These are phyloP conservation scores for Balaeniceps rex DNA, from an alignment of 2,113 vertebrate genomes.

Conservation along the genomic window DNA sequence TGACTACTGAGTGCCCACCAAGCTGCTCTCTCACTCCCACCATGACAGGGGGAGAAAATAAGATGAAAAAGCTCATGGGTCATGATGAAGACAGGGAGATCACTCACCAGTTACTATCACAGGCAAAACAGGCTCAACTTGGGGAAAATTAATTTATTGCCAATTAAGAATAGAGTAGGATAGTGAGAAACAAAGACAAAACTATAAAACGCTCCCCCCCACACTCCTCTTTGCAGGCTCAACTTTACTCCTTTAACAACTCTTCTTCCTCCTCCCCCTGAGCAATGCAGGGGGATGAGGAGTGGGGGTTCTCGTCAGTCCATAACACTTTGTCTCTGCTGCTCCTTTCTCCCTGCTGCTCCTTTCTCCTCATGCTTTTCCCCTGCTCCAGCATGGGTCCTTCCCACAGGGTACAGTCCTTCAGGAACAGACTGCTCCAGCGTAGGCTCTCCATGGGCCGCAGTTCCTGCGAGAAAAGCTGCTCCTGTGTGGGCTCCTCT, in stretches of 20 bases:
- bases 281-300: neutral
- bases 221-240: neutral
- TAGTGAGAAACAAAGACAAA: neutral
- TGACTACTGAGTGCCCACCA: neutral
- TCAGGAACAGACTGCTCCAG: neutral
- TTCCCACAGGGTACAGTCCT: neutral
- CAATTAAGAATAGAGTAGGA: neutral
- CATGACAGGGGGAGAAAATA: neutral
- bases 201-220: fast-evolving
- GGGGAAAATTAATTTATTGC: neutral
- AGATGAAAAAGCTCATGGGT: neutral
- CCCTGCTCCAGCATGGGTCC: neutral
- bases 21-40: neutral
- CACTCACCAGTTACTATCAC: neutral
- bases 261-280: neutral
- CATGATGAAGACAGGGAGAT: neutral
- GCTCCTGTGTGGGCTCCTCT: neutral
- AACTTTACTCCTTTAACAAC: neutral
- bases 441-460: fast-evolving
- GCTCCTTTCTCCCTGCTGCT: too few species aligned
- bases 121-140: neutral
- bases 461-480: neutral
- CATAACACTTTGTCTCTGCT: neutral
- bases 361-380: neutral
- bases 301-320: neutral